Base-by-base conservation (phyloP, 2,113 vertebrate species). In the Catharus bicknelli region DNA sequence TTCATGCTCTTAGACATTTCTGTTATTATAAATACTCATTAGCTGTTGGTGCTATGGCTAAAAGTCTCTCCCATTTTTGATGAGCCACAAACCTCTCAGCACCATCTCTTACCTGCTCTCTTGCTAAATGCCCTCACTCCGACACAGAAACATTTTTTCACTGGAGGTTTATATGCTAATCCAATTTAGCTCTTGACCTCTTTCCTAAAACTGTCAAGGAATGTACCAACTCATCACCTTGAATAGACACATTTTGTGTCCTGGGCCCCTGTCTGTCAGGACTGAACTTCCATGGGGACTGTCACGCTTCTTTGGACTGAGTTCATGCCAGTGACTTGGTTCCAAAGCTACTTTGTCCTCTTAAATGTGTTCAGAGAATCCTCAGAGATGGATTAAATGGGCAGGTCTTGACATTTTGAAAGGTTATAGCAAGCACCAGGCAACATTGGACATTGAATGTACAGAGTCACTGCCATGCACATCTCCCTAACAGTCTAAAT, bases 381-480 rank as follows among this genome's bases (percentile, higher is more conserved):
- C 42, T 80, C 74, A 82, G 1, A 67, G 64, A 82, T 40, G 40
- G 40, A 54, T 58, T 76, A 61, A 29, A 92, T 47, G 38, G 69
- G 47, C 50, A 93, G 70, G 38, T 92, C 77, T 58, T 89, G 77
- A 92, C 69, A 90, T 90, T 95, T 86, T 72, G 66, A 93, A 90
- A 96, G 79, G 83, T 88, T 90, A 88, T 25, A 61, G 32, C 50
- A 92, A 83, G 55, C 30, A 75, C 34, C 36, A 90, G 57, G 40
- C 40, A 90, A 61, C 25, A 64, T 0, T 23, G 42, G 58, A 90
- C 55, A 87, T 50, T 25, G 68, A 88, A 90, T 51, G 68, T 63
- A 67, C 2, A 77, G 51, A 82, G 50, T 62, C 26, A 62, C 16
- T 58, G 58, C 21, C 54, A 78, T 12, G 21, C 38, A 50, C 38